phyloP scores from a whole-genome alignment of 2,113 vertebrate genomes.

The Hydropotes inermis region DNA sequence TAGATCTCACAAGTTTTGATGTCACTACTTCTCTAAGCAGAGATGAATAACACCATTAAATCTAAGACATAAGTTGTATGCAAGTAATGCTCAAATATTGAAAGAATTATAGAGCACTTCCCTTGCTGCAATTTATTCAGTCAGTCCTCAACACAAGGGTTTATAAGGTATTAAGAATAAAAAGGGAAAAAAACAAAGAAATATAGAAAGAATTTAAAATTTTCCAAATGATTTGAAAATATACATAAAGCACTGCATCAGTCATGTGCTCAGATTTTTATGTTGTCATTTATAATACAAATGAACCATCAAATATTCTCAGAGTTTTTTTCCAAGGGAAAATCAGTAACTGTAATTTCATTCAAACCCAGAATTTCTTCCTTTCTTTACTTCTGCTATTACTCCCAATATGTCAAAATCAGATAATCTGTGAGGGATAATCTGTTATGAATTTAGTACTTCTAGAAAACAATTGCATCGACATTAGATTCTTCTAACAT shows the following conservation, averaged over 20 bases:
- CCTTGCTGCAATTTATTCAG: not conserved
- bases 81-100: not conserved
- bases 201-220: not conserved
- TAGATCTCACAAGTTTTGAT: not conserved
- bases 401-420: not conserved
- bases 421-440: not conserved
- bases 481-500: not conserved
- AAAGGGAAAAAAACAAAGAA: not conserved
- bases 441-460: not conserved
- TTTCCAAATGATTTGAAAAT: not conserved
- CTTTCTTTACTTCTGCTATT: not conserved
- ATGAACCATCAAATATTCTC: not conserved
- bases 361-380: not conserved
- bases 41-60: not conserved
- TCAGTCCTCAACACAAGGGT: not conserved
- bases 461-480: not conserved
- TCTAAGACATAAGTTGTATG: not conserved
- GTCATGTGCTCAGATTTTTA: not conserved
- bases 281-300: not conserved
- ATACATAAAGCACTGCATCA: not conserved
- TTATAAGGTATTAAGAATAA: not conserved
- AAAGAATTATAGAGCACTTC: not conserved
- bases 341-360: not conserved
- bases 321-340: not conserved
- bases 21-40: not conserved